Base-by-base conservation (phyloP, 2,797 vertebrate species). In the Pangasius mekongensis region DNA sequence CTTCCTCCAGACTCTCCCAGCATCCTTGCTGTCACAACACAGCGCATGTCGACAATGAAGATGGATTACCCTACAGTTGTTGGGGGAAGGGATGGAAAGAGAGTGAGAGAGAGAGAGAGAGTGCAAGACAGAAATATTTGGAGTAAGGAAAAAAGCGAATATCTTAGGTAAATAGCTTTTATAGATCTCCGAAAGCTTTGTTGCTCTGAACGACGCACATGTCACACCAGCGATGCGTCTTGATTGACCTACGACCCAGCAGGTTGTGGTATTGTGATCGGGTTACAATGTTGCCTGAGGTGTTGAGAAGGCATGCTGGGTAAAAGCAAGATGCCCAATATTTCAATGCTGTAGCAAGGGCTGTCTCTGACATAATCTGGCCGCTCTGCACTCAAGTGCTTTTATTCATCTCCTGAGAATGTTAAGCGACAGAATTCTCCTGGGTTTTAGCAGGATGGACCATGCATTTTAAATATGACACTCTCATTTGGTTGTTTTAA, bases 21-120 rank as follows among this genome's bases (percentile, higher is more conserved):
- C 94, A 94, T 93, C 94, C 90, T 91, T 86, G 86, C 95, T 96
- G 95, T 96, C 96, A 96, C 96, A 96, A 96, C 96, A 96, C 92
- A 89, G 92, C 92, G 93, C 94, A 94, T 86, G 92, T 95, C 95
- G 95, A 87, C 92, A 94, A 96, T 96, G 95, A 96, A 96, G 96
- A 97, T 93, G 93, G 94, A 96, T 96, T 93, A 95, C 91, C 91
- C 91, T 94, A 90, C 91, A 90, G 90, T 54, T 20, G 13, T 62
- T 85, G 86, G 87, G 33, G 69, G 91, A 87, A 69, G 83, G n/a
- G 66, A 56, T 69, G 20, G 67, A 89, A n/a, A n/a, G n/a, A 18
- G 58, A 67, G 60, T 85, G 77, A 80, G 30, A 24, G 54, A 58
- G 87, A 81, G 87, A 73, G 82, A 62, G 66, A 88, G 39, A 36